These are phyloP conservation scores for Acleris emargana DNA, from an alignment of 2,888 invertebrate species.

Conservation along the genomic window DNA sequence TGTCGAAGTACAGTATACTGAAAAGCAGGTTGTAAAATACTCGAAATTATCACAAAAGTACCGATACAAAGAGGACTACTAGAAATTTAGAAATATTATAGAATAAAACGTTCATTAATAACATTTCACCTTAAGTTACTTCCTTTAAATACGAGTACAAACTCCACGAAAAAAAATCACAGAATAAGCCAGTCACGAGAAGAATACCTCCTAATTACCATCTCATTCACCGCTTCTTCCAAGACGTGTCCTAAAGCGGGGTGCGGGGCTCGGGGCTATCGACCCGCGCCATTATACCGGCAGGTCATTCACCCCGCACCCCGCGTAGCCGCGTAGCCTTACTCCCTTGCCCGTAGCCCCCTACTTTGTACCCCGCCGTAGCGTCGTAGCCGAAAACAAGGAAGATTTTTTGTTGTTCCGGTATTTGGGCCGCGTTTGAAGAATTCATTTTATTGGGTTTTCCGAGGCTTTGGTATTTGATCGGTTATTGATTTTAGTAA, in stretches of 20 bases:
- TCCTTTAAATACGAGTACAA: too few relatives aligned
- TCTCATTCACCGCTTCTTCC: slow-evolving; percentile 18
- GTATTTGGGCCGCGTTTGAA: not conserved
- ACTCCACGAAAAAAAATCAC: not conserved
- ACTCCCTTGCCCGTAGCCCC: slow-evolving; percentile 50
- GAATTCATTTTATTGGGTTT: slow-evolving; percentile 24
- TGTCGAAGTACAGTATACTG: too few relatives aligned
- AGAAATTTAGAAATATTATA: too few relatives aligned
- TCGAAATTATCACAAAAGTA: too few relatives aligned
- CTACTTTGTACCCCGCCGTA: slow-evolving; percentile 45
- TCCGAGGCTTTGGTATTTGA: slow-evolving; percentile 8
- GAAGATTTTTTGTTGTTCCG: slow-evolving; percentile 3
- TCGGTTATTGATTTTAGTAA: slow-evolving; percentile 15
- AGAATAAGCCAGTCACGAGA: not conserved
- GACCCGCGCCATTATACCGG: slow-evolving; percentile 68
- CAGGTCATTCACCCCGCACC: slow-evolving; percentile 75
- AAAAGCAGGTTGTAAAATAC: too few relatives aligned
- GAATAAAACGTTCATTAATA: too few relatives aligned
- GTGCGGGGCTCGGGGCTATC: slow-evolving; percentile 60
- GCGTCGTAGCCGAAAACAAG: slow-evolving; percentile 50
- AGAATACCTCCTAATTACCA: slow-evolving; percentile 9
- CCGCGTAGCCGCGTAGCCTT: slow-evolving; percentile 48
- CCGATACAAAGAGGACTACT: too few relatives aligned
- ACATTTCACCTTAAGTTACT: too few relatives aligned
- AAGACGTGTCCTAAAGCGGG: slow-evolving; percentile 39